Percentiles rank a stretch among this genome's conserved stretches.
Conservation (phyloP, 2,888 invertebrate genomes). For the Octodonta nipae region DNA sequence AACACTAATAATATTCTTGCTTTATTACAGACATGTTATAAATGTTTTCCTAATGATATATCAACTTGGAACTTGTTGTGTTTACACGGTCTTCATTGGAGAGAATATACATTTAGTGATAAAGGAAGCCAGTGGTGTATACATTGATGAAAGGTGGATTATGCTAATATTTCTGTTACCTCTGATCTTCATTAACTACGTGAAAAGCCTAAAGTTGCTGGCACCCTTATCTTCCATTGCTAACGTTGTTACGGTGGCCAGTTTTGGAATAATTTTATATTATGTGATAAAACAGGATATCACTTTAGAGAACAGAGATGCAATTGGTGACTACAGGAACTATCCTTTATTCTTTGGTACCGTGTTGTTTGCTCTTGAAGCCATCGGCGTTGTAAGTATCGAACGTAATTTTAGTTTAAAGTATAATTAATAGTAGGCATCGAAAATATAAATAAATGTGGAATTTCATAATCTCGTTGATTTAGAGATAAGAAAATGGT, state of each 20-base stretch:
- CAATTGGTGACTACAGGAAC: constrained; percentile 38
- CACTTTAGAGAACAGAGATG: constrained; percentile 36
- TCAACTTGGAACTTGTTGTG: constrained; percentile 91
- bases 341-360: constrained; percentile 80
- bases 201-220: constrained; percentile 62
- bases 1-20: too few relatives aligned
- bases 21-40: constrained; percentile 49
- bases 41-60: constrained; percentile 70
- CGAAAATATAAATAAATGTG: too few relatives aligned
- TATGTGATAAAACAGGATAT: constrained; percentile 54
- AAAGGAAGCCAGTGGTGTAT: constrained; percentile 34
- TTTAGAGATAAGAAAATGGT: too few relatives aligned
- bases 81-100: constrained; percentile 88
- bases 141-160: constrained; percentile 46
- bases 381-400: constrained; percentile 63
- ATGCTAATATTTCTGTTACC: constrained; percentile 63
- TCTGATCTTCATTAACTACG: constrained; percentile 54
- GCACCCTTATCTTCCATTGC: constrained; percentile 76
- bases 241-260: constrained; percentile 62
- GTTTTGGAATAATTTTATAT: constrained; percentile 62
- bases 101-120: constrained; percentile 64
- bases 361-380: constrained; percentile 77
- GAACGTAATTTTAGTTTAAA: constrained; percentile 4
- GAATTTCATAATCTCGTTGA: too few relatives aligned
- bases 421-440: not conserved